Base-by-base conservation (phyloP, 2,113 vertebrate species). In the Sebastes schlegelii region DNA sequence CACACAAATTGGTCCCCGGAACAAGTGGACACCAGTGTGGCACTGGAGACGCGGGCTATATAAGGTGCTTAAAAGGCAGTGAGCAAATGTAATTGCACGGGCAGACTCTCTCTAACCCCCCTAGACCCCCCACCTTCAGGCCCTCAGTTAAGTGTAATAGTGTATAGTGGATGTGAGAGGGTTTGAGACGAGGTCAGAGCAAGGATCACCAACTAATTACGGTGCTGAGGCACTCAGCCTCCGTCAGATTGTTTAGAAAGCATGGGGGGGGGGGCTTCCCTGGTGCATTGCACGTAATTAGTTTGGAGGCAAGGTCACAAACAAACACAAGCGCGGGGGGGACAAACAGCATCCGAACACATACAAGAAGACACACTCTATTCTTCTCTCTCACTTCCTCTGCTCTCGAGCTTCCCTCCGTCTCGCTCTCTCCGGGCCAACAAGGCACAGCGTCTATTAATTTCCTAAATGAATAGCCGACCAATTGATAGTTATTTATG, bases 271-370 rank as follows among this genome's bases (percentile, higher is more conserved):
- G 86, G 57, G 85, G 66, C 79, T 90, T 92, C 91, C 88, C 91
- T 88, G 87, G 91, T 92, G 88, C 87, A 92, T 91, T 88, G 91
- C 84, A 89, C 86, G 83, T 91, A 93, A 94, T 93, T 94, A 93
- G 91, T 89, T 90, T 86, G 88, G 70, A 89, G 86, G 68, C 90
- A 92, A 92, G 93, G 93, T 94, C 91, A 93, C 89, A 89, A 84
- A 88, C 84, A 92, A 86, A 92, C 86, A 91, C 83, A 75, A 87
- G 67, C 62, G 0, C 0, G 34, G 70, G 82, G 52, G 52, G 46
- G 66, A 87, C 77, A 90, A 70, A 86, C 75, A 80, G 17, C 65
- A 65, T 34, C 26, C 13, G 9, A 8, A 46, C 17, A 61, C 75
- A 79, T 62, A 77, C 75, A 66, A 48, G 80, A 60, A 74, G 46